Evolutionary conservation across 2,888 invertebrate species (phyloP).

Genomic region (Drosophila subquinaria): DNA sequence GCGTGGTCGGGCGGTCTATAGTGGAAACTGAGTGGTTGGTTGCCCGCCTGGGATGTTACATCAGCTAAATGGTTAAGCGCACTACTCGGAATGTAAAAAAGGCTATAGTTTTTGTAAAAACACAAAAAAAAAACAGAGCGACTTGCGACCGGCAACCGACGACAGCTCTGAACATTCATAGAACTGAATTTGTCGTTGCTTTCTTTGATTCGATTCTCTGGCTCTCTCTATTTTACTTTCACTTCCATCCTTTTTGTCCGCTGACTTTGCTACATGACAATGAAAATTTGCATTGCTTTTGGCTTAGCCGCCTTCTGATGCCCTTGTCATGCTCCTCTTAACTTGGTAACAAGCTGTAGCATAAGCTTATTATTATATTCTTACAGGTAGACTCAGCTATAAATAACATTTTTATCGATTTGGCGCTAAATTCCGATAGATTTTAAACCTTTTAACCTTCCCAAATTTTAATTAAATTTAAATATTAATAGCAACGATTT

Average conservation of each 20-base stretch:
- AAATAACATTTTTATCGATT: too few relatives aligned
- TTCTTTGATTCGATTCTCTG: constrained; percentile 33
- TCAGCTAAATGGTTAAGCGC: constrained; percentile 80
- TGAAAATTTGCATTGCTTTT: constrained; percentile 71
- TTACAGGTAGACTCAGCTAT: neutral
- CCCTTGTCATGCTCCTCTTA: constrained; percentile 24
- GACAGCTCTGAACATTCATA: constrained; percentile 63
- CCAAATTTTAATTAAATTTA: neutral
- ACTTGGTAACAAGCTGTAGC: neutral
- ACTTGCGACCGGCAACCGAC: constrained; percentile 45
- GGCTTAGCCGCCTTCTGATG: constrained; percentile 28
- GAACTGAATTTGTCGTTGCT: constrained; percentile 60
- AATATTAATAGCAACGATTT: neutral
- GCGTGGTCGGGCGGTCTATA: constrained; percentile 26
- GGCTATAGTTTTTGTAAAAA: constrained; percentile 66
- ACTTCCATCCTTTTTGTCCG: constrained; percentile 28
- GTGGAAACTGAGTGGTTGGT: constrained; percentile 34
- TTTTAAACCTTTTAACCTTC: too few relatives aligned
- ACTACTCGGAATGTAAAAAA: constrained; percentile 59
- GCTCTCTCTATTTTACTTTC: constrained; percentile 17
- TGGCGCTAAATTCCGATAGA: too few relatives aligned
- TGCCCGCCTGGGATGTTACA: constrained; percentile 70
- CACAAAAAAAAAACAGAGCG: constrained; percentile 30
- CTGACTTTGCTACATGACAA: constrained; percentile 78
- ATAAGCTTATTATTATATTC: neutral